A percentile compares a stretch with the other conserved stretches of the same genome.
Evolutionary conservation across 1,140 invertebrate species (phyloP).

Genomic region (Oncopodura yosiiana): DNA sequence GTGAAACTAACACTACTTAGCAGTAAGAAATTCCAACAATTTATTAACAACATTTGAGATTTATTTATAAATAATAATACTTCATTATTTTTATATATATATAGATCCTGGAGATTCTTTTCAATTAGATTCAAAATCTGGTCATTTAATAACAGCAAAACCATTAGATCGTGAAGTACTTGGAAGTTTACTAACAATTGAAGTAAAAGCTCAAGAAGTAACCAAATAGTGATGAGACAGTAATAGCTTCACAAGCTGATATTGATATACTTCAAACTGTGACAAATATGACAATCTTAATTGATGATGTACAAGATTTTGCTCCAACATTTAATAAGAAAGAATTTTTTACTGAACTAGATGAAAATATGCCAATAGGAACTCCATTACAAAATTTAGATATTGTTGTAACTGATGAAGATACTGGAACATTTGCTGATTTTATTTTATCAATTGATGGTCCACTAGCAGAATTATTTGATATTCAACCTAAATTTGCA

Average conservation of each 20-base stretch:
- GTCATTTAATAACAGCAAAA: slow-evolving; percentile 69
- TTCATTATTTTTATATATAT: slow-evolving; percentile 29
- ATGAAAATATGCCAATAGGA: slow-evolving; percentile 69
- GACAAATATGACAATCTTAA: slow-evolving; percentile 26
- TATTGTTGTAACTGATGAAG: slow-evolving; percentile 75
- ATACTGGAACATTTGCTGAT: slow-evolving; percentile 69
- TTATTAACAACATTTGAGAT: not conserved
- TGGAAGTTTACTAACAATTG: slow-evolving; percentile 60
- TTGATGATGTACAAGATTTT: slow-evolving; percentile 83
- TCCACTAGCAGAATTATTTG: slow-evolving; percentile 63
- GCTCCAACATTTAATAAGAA: slow-evolving; percentile 69
- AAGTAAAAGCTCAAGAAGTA: slow-evolving; percentile 38
- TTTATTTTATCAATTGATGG: slow-evolving; percentile 68
- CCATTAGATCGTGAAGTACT: slow-evolving; percentile 73
- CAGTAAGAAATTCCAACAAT: slow-evolving; percentile 50
- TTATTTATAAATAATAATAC: not conserved
- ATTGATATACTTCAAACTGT: slow-evolving; percentile 23
- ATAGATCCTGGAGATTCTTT: slow-evolving; percentile 80
- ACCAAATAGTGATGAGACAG: slow-evolving; percentile 48
- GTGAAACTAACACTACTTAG: slow-evolving; percentile 67
- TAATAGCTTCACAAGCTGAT: slow-evolving; percentile 55
- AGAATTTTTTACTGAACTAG: slow-evolving; percentile 68
- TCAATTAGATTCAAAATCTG: slow-evolving; percentile 60
- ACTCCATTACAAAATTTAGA: slow-evolving; percentile 69
- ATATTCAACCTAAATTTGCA: slow-evolving; percentile 66